phyloP scores from a whole-genome alignment of 2,888 invertebrate species.

The Ceraclea dissimilis region DNA sequence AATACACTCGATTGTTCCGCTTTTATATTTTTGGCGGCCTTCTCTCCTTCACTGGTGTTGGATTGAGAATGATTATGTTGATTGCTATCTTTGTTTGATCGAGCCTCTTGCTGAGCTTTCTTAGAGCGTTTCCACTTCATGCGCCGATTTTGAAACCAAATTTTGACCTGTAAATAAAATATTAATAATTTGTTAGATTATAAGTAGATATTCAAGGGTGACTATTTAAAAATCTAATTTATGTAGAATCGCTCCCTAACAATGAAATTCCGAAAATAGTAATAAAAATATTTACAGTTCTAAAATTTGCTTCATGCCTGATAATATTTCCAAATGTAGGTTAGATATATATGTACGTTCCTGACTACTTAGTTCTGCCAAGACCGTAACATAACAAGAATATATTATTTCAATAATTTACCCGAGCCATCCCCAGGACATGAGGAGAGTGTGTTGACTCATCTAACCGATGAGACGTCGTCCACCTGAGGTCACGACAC shows the following conservation, averaged over 20 bases:
- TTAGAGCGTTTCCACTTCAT: slow-evolving; percentile 99
- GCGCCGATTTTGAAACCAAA: slow-evolving; percentile 97
- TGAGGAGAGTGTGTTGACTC: neutral
- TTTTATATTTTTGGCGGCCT: slow-evolving; percentile 12
- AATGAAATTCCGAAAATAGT: too few species aligned
- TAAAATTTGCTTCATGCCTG: too few species aligned
- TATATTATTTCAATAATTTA: too few species aligned
- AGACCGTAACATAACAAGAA: too few species aligned
- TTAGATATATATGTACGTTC: too few species aligned
- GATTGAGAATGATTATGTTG: slow-evolving; percentile 5
- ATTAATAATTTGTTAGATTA: too few species aligned
- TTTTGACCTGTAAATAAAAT: slow-evolving; percentile 71
- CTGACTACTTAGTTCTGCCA: too few species aligned
- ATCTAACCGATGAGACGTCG: neutral
- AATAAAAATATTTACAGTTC: too few species aligned
- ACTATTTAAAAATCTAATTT: neutral
- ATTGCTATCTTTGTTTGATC: slow-evolving; percentile 34
- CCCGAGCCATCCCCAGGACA: too few species aligned
- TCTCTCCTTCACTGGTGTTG: slow-evolving; percentile 5
- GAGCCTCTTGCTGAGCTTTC: slow-evolving; percentile 87
- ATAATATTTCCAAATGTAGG: too few species aligned
- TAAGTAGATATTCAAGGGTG: neutral
- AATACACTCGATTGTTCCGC: slow-evolving; percentile 9
- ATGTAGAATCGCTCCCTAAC: too few species aligned
- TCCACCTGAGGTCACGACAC: neutral